Evolutionary conservation across 2,888 invertebrate genomes (phyloP).

Genomic region (Drosophila anceps): DNA sequence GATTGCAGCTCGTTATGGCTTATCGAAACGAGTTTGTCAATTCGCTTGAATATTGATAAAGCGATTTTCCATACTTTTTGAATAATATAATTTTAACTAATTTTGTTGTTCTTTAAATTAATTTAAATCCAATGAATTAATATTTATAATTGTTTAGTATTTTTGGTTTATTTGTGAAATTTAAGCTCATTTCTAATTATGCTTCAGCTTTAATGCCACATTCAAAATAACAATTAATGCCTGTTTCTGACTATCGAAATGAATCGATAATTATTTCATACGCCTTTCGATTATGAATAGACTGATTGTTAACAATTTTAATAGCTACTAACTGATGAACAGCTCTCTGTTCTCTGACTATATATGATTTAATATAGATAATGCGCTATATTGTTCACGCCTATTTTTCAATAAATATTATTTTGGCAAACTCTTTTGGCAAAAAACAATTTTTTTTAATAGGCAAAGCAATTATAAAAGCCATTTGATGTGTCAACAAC

Average conservation of each 20-base stretch:
- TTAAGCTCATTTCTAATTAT: not conserved
- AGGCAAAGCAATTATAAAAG: slow-evolving; percentile 57
- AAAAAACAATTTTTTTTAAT: not conserved
- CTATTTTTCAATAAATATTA: not conserved
- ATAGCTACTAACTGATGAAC: not conserved
- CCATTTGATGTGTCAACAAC: slow-evolving; percentile 59
- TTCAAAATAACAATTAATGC: not conserved
- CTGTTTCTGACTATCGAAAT: not conserved
- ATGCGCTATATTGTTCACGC: not conserved
- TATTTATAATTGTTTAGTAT: too few relatives aligned
- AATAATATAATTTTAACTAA: too few relatives aligned
- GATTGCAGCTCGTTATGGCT: slow-evolving; percentile 26
- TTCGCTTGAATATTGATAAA: slow-evolving; percentile 20
- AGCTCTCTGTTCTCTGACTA: not conserved
- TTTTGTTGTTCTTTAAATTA: too few relatives aligned
- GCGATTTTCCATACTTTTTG: too few relatives aligned
- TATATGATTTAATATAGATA: not conserved
- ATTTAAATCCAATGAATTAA: too few relatives aligned
- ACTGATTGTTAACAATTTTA: not conserved
- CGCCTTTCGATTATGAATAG: not conserved
- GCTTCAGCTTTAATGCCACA: not conserved
- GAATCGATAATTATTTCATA: not conserved
- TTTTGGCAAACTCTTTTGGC: not conserved
- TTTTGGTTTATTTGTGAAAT: not conserved
- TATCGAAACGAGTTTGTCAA: slow-evolving; percentile 18